phyloP scores from a whole-genome alignment of 2,113 vertebrate species.

The Sander lucioperca region DNA sequence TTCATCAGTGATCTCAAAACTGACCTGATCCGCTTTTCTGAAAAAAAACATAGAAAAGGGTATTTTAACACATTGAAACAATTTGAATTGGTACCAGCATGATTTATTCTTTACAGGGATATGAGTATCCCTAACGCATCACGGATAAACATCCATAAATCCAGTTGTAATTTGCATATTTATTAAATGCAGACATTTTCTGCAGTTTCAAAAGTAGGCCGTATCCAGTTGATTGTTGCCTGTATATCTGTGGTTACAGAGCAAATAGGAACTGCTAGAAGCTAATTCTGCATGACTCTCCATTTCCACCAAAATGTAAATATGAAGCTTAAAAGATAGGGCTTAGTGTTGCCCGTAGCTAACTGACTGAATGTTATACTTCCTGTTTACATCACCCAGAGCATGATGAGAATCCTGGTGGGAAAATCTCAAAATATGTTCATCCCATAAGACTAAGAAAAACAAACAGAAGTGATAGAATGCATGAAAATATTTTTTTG shows the following conservation, averaged over 20 bases:
- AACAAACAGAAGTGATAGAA: no score
- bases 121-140: background rate
- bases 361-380: background rate
- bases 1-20: background rate
- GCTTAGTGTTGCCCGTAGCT: background rate
- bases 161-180: background rate
- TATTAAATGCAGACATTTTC: background rate
- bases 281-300: background rate
- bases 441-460: background rate
- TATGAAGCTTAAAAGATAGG: background rate
- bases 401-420: background rate
- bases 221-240: background rate
- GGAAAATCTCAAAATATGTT: background rate
- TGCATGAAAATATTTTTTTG: background rate
- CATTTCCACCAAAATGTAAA: background rate
- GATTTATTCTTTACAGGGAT: background rate
- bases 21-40: background rate
- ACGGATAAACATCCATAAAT: background rate
- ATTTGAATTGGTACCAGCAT: background rate
- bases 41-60: background rate
- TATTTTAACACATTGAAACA: conserved; percentile 18
- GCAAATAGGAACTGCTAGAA: background rate
- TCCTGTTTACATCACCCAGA: background rate
- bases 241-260: background rate
- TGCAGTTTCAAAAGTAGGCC: background rate